These are phyloP conservation scores for Emmelina monodactyla DNA, from an alignment of 2,888 invertebrate genomes.

Conservation along the genomic window DNA sequence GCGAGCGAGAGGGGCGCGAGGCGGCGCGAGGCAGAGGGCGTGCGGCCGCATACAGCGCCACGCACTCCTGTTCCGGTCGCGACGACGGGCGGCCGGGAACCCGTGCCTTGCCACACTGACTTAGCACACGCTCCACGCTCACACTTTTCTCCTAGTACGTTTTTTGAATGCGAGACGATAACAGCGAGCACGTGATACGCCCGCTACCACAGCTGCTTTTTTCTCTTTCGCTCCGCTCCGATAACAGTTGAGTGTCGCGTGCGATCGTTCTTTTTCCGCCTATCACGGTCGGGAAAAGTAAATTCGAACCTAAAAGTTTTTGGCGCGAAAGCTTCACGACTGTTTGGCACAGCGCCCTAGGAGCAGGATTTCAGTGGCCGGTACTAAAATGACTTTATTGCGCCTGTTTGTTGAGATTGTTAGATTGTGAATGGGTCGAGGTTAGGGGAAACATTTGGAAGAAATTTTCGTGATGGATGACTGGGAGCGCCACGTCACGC, in stretches of 20 bases:
- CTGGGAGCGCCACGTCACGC: conserved; percentile 69
- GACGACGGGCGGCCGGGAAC: conserved; percentile 63
- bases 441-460: conserved; percentile 18
- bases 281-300: conserved; percentile 37
- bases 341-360: conserved; percentile 19
- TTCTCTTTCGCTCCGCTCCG: conserved; percentile 51
- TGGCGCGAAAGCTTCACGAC: conserved; percentile 57
- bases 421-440: conserved; percentile 39
- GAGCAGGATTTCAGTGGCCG: conserved; percentile 30
- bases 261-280: conserved; percentile 54
- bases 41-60: conserved; percentile 54
- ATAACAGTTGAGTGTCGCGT: conserved; percentile 53
- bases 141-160: conserved; percentile 53
- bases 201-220: conserved; percentile 50
- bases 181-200: conserved; percentile 59
- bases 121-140: conserved; percentile 38
- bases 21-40: conserved; percentile 69
- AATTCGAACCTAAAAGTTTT: conserved; percentile 37
- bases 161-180: conserved; percentile 56
- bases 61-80: conserved; percentile 65
- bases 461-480: conserved; percentile 50
- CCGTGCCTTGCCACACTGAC: conserved; percentile 57
- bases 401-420: conserved; percentile 39
- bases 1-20: conserved; percentile 50
- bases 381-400: conserved; percentile 32